A percentile compares a stretch with the other conserved stretches of the same genome.
phyloP scores from a whole-genome alignment of 2,888 invertebrate genomes.

The Xylota sylvarum region DNA sequence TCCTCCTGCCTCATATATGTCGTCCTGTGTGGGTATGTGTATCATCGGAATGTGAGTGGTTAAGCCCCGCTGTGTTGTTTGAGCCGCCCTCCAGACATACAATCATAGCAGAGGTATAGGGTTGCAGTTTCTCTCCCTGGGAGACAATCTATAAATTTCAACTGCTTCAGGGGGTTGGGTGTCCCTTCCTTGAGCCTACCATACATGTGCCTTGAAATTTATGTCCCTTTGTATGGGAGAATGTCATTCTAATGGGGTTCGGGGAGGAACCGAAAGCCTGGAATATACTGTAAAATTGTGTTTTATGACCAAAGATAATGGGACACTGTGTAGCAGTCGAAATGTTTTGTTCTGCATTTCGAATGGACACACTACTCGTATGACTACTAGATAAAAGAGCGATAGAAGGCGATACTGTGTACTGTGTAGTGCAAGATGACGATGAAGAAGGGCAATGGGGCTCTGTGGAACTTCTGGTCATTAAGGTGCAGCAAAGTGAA shows the following conservation, averaged over 20 bases:
- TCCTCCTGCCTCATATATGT: constrained; percentile 35
- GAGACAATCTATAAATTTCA: constrained; percentile 74
- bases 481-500: constrained; percentile 74
- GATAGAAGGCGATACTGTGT: constrained; percentile 49
- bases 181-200: constrained; percentile 48
- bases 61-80: constrained; percentile 33
- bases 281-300: constrained; percentile 72
- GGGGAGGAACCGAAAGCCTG: constrained; percentile 9
- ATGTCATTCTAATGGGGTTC: constrained; percentile 48
- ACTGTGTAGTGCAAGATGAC: constrained; percentile 17
- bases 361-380: constrained; percentile 46
- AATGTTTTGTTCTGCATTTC: constrained; percentile 72
- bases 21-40: too few species aligned
- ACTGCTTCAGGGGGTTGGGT: constrained; percentile 39
- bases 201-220: constrained; percentile 53
- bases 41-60: constrained; percentile 52
- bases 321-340: constrained; percentile 64
- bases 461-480: constrained; percentile 52
- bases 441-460: constrained; percentile 47
- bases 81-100: constrained; percentile 8
- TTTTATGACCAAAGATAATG: constrained; percentile 76
- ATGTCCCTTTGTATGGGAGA: constrained; percentile 53
- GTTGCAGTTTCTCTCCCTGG: constrained; percentile 45
- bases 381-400: constrained; percentile 46
- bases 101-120: constrained; percentile 34